These are phyloP conservation scores for Sylvia atricapilla DNA, from an alignment of 2,113 vertebrate genomes.

Conservation along the genomic window DNA sequence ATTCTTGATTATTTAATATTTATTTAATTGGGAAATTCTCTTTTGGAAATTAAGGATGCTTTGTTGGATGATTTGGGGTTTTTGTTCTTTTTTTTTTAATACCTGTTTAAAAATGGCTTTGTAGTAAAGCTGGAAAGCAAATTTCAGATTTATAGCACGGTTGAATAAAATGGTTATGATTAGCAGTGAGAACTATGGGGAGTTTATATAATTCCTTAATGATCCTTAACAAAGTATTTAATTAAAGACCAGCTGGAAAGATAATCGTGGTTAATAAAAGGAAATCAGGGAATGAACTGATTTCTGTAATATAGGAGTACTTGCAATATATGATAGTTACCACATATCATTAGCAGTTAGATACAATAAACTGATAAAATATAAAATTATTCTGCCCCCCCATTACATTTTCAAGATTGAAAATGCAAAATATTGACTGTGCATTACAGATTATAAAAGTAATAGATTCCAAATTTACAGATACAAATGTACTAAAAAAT, in stretches of 20 bases:
- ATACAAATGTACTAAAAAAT: background rate
- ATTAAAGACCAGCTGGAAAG: background rate
- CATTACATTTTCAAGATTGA: background rate
- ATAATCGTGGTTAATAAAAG: background rate
- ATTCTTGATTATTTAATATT: slow-evolving; percentile 53
- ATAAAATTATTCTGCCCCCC: background rate
- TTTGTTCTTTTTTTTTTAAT: background rate
- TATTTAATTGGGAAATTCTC: slow-evolving; percentile 44
- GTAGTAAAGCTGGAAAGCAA: slow-evolving; percentile 14
- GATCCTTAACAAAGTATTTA: slow-evolving; percentile 15
- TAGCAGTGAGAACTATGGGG: background rate
- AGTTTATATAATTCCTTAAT: background rate
- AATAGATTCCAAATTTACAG: background rate
- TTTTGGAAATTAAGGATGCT: background rate
- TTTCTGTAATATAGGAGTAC: background rate
- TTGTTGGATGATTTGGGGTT: background rate
- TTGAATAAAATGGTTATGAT: background rate
- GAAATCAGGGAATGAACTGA: background rate
- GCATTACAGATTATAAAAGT: background rate
- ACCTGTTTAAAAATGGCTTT: background rate
- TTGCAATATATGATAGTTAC: background rate
- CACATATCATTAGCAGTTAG: background rate
- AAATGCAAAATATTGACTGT: background rate
- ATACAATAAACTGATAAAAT: background rate
- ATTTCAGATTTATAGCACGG: background rate